These are phyloP conservation scores for Anableps anableps DNA, from an alignment of 2,797 vertebrate genomes.

Conservation along the genomic window DNA sequence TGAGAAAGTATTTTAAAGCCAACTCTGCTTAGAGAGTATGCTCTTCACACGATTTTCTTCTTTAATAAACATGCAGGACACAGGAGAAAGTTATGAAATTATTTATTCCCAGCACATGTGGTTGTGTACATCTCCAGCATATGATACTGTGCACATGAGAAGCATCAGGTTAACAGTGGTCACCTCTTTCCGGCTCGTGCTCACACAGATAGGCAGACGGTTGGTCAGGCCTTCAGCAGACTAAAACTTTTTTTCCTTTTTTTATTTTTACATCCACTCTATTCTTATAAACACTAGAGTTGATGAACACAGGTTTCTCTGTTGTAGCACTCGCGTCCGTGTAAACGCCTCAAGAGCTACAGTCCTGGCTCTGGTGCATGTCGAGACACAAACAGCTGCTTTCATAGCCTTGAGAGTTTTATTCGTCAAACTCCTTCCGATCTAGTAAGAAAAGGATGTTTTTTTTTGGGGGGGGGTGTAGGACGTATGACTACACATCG, in stretches of 20 bases:
- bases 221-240: slow-evolving; percentile 54
- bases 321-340: slow-evolving; percentile 47
- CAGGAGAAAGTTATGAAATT: slow-evolving; percentile 79
- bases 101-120: slow-evolving; percentile 86
- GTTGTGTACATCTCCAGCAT: slow-evolving; percentile 82
- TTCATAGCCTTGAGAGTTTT: slow-evolving; percentile 37
- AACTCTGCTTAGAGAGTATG: neutral
- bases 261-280: neutral
- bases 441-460: slow-evolving; percentile 54
- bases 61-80: slow-evolving; percentile 30
- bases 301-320: slow-evolving; percentile 47
- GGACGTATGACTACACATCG: slow-evolving; percentile 71
- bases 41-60: neutral
- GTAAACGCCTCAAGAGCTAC: slow-evolving; percentile 67
- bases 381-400: slow-evolving; percentile 49
- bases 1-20: neutral
- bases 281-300: slow-evolving; percentile 13
- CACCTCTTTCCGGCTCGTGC: slow-evolving; percentile 59
- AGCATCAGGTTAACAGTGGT: slow-evolving; percentile 78
- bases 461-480: slow-evolving; percentile 33
- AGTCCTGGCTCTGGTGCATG: slow-evolving; percentile 63
- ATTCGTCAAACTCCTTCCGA: slow-evolving; percentile 45
- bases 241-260: slow-evolving; percentile 37
- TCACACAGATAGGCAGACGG: slow-evolving; percentile 39
- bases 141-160: slow-evolving; percentile 77